Evolutionary conservation across 1,140 invertebrate species (phyloP).

Genomic region (Mamestra configurata): DNA sequence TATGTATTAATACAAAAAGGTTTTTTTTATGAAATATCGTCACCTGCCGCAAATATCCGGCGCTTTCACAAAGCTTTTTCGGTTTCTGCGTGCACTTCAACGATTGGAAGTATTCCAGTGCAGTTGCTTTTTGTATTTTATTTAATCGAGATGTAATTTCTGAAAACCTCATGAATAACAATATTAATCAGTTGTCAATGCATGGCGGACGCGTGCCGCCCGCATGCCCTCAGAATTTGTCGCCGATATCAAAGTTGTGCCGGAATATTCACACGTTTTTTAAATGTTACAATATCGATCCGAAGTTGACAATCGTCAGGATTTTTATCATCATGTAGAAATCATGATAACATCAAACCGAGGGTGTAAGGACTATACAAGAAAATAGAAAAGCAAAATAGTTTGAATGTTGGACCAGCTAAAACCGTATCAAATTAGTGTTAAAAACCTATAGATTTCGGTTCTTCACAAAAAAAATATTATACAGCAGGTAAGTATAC

Average conservation of each 20-base stretch:
- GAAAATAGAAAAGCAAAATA: no score
- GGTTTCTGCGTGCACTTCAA: background rate
- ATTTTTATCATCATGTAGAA: no score
- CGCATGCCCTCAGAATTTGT: slow-evolving; percentile 65
- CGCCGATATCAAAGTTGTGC: slow-evolving; percentile 28
- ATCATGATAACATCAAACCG: no score
- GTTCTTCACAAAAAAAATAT: no score
- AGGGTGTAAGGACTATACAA: no score
- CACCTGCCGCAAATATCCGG: background rate
- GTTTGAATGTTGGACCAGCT: no score
- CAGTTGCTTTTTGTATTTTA: background rate
- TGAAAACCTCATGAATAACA: slow-evolving; percentile 1
- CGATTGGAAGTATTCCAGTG: background rate
- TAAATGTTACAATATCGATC: slow-evolving; percentile 21
- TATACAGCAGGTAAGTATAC: no score
- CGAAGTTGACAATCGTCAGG: background rate
- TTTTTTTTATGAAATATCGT: background rate
- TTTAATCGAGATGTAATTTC: background rate
- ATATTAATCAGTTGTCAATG: slow-evolving; percentile 56
- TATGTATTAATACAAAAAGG: slow-evolving; percentile 34
- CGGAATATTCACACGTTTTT: slow-evolving; percentile 57
- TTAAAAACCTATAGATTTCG: no score
- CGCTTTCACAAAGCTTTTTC: background rate
- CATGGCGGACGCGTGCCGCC: slow-evolving; percentile 65
- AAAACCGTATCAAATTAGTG: no score